Percentiles rank a stretch among this genome's conserved stretches.
These are phyloP conservation scores for Oreochromis niloticus DNA, from an alignment of 2,113 vertebrate genomes.

Conservation along the genomic window DNA sequence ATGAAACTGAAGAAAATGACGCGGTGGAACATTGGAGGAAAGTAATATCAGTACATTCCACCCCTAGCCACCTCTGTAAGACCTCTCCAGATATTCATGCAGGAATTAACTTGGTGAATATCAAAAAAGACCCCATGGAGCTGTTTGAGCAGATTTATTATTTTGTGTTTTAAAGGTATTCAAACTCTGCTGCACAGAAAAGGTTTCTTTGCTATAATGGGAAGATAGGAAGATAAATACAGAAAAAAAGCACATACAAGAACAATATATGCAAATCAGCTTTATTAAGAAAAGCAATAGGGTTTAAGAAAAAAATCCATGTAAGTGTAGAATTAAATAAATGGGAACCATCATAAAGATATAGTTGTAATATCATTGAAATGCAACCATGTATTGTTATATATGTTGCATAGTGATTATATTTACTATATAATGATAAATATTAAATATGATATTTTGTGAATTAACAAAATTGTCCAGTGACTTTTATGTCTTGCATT, in stretches of 20 bases:
- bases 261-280: not conserved
- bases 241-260: not conserved
- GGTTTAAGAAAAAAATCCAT: not conserved
- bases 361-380: not conserved
- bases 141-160: not conserved
- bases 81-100: not conserved
- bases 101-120: conserved; percentile 8
- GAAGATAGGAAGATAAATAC: not conserved
- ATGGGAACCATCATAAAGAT: not conserved
- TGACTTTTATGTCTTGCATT: not conserved
- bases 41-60: not conserved
- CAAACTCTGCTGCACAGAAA: not conserved
- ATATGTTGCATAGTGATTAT: not conserved
- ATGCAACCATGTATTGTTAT: not conserved
- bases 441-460: not conserved
- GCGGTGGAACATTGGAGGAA: not conserved
- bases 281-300: not conserved
- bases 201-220: not conserved
- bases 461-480: not conserved
- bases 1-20: not conserved
- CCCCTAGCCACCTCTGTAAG: not conserved
- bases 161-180: not conserved
- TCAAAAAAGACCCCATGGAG: not conserved
- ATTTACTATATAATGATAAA: not conserved
- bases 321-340: not conserved